Percentiles rank a stretch among this genome's conserved stretches.
Evolutionary conservation across 2,797 vertebrate species (phyloP).

Genomic region (Acrossocheilus fasciatus): DNA sequence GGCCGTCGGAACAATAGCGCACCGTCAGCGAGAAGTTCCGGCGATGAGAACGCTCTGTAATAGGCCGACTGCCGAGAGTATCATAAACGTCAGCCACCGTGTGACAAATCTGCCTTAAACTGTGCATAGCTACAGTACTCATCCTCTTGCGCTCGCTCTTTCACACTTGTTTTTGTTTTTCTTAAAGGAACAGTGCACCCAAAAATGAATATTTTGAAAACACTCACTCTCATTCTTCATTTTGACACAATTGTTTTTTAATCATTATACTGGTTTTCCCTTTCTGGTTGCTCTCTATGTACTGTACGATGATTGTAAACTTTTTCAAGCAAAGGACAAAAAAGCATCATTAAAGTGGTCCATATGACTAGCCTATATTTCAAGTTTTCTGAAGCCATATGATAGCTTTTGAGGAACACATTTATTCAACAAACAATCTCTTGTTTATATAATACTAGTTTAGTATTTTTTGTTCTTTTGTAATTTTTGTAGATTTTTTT

Average conservation of each 20-base stretch:
- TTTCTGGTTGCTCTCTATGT: no score
- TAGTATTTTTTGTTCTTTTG: background rate
- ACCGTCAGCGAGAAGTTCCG: slow-evolving; percentile 34
- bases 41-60: slow-evolving; percentile 34
- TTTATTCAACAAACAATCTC: background rate
- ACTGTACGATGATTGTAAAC: background rate
- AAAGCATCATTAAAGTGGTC: background rate
- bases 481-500: background rate
- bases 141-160: background rate
- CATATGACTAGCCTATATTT: background rate
- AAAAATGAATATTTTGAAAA: background rate
- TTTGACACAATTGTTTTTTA: background rate
- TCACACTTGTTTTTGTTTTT: background rate
- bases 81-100: slow-evolving; percentile 43
- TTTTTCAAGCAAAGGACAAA: background rate
- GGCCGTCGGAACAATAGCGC: slow-evolving; percentile 39
- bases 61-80: slow-evolving; percentile 37
- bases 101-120: slow-evolving; percentile 41
- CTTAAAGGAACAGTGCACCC: slow-evolving; percentile 16
- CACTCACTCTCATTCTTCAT: background rate
- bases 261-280: background rate
- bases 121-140: slow-evolving; percentile 9
- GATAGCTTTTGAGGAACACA: background rate
- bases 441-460: background rate
- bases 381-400: background rate